Conservation (phyloP, 1,140 invertebrate species). For the Calosoma granatense region DNA sequence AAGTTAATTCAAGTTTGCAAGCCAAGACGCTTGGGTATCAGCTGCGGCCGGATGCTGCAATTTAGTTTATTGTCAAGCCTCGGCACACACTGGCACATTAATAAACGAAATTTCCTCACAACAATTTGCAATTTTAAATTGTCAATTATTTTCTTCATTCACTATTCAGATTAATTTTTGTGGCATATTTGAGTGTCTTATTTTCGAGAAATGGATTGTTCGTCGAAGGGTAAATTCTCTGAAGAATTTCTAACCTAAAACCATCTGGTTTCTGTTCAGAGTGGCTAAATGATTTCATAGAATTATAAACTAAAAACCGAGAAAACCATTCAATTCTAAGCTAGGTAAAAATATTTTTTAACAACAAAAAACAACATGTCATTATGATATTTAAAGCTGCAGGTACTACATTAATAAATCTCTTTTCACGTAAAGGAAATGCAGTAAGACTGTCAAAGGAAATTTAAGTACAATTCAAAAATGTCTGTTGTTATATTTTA, state of each 20-base stretch:
- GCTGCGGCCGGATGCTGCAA: not conserved
- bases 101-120: constrained; percentile 5
- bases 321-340: not conserved
- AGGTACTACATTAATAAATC: too few species aligned
- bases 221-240: too few species aligned
- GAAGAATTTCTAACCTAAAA: not conserved
- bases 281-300: not conserved
- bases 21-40: not conserved
- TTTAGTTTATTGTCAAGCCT: not conserved
- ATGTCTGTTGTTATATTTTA: too few species aligned
- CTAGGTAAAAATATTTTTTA: not conserved
- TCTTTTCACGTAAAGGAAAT: too few species aligned
- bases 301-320: not conserved
- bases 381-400: too few species aligned
- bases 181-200: not conserved
- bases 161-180: not conserved
- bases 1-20: constrained; percentile 4
- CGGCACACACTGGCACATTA: not conserved
- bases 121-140: not conserved
- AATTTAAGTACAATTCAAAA: too few species aligned
- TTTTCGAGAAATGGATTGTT: not conserved
- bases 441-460: too few species aligned
- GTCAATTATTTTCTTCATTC: too few species aligned
- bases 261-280: not conserved
- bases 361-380: too few species aligned